Evolutionary conservation across 2,888 invertebrate species (phyloP).

Genomic region (Aspidapion aeneum): DNA sequence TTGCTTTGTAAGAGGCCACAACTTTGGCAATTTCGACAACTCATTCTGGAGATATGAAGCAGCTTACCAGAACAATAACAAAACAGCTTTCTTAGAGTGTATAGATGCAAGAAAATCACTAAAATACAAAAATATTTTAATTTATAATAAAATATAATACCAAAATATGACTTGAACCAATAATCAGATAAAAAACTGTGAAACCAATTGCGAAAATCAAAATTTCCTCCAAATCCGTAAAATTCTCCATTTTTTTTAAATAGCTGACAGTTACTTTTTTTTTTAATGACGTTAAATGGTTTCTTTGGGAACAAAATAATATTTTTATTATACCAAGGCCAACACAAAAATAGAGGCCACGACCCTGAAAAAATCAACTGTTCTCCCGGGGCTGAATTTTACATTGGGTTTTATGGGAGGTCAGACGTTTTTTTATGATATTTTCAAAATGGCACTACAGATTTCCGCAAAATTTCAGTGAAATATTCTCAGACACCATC

Average conservation of each 20-base stretch:
- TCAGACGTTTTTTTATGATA: too few species aligned
- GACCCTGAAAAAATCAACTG: too few species aligned
- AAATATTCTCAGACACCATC: too few species aligned
- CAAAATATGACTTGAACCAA: not conserved
- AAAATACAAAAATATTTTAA: not conserved
- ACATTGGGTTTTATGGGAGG: too few species aligned
- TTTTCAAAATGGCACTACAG: too few species aligned
- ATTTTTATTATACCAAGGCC: too few species aligned
- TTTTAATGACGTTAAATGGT: too few species aligned
- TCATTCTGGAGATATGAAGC: conserved; percentile 15
- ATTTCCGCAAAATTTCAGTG: too few species aligned
- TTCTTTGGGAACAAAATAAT: too few species aligned
- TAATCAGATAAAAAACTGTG: not conserved
- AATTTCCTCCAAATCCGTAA: not conserved
- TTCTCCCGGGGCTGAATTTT: too few species aligned
- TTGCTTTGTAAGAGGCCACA: conserved; percentile 13
- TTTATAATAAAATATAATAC: not conserved
- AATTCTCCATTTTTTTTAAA: not conserved
- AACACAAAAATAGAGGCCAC: too few species aligned
- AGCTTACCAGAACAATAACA: conserved; percentile 20
- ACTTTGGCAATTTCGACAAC: conserved; percentile 12
- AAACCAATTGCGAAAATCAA: not conserved
- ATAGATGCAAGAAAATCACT: conserved; percentile 13
- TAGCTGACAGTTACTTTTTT: too few species aligned
- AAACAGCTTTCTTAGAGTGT: conserved; percentile 2